These are phyloP conservation scores for Molossus molossus DNA, from an alignment of 2,797 vertebrate genomes.

Conservation along the genomic window DNA sequence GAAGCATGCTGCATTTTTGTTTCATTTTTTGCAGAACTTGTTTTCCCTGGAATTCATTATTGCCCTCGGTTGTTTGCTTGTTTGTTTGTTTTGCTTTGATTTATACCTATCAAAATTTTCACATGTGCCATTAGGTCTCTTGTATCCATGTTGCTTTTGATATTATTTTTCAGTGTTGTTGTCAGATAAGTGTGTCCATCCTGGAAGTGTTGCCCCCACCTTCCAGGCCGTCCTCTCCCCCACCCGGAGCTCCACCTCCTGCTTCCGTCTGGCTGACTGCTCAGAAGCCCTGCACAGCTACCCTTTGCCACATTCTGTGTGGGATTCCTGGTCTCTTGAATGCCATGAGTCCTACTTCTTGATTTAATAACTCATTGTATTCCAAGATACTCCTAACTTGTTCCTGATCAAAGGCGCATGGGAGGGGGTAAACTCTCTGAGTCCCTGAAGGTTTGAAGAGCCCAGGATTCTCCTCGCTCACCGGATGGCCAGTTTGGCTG, in stretches of 20 bases:
- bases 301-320: background rate
- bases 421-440: background rate
- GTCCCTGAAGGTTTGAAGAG: background rate
- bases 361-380: conserved; percentile 4
- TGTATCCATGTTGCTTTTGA: background rate
- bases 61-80: background rate
- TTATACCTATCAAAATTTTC: background rate
- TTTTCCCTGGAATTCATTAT: conserved; percentile 22
- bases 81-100: background rate
- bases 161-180: background rate
- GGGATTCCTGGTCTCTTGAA: background rate
- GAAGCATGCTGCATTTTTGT: background rate
- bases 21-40: conserved; percentile 12
- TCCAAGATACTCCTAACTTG: background rate
- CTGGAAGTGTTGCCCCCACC: fast-evolving
- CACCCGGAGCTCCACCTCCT: background rate
- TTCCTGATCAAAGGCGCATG: background rate
- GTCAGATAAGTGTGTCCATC: background rate
- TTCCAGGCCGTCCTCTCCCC: background rate
- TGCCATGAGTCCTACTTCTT: background rate
- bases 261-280: background rate
- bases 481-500: background rate
- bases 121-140: background rate
- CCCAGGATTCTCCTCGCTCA: background rate
- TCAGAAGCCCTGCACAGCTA: background rate